Evolutionary conservation across 2,113 vertebrate genomes (phyloP), one percentile per base, ranked within the genome.

Genomic region (Halcyon malimbica): DNA sequence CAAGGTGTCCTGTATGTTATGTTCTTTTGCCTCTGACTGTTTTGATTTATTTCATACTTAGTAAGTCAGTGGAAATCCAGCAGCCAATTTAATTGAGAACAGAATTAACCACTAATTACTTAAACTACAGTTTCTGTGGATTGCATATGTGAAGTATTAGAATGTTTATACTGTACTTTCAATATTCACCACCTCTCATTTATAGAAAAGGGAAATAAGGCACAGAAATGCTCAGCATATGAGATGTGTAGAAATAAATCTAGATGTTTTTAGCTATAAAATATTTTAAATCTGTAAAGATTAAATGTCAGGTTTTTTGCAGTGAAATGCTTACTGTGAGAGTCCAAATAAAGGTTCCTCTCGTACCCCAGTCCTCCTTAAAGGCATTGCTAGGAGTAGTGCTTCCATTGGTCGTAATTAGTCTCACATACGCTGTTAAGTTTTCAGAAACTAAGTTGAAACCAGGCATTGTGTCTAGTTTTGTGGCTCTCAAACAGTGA

Each of bases 11-110:
- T 59, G 17, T 46, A 4, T 80, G 24, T 48, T 69, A 18, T 33
- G 12, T 23, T 74, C 48, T 42, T 77, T 63, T 81, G 44, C 80
- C 44, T 89, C 3, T 89, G 69, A 70, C 37, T 83, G 28, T 63
- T 92, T 69, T 80, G 50, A 48, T 86, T 78, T 70, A 68, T 74
- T 92, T 94, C 2, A 3, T 87, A 26, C 68, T 77, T 63, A 67
- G 35, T 63, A 78, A 90, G 51, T 39, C 19, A 42, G 29, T 75
- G 74, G 39, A 75, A 84, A 85, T 84, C 53, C 67, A 73, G 33
- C 81, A 91, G 74, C 48, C 42, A 62, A 4, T 63, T 81, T 67
- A 75, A 77, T 14, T 84, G 39, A 46, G 64, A 57, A 48, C 46
- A 76, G 77, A 68, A 37, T 57, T 65, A 84, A 42, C 35, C 39